Evolutionary conservation across 2,888 invertebrate species (phyloP), one percentile per base, ranked within the genome.

Genomic region (Acleris sparsana): DNA sequence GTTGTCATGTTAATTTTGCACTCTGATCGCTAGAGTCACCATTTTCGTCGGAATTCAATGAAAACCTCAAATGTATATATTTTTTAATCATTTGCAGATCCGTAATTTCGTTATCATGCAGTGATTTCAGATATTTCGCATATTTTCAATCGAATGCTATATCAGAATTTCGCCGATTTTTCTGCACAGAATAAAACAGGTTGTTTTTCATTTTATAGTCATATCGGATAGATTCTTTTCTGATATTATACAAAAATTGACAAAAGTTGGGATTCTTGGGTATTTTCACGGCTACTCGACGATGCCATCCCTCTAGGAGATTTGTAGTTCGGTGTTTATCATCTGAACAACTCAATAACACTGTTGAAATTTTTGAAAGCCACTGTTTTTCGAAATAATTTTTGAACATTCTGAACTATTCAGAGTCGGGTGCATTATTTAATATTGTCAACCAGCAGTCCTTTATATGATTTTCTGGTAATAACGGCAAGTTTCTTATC

Each of bases 121-220:
- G 13, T 39, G 39, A 39, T 39, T 39, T 39, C 39, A 39, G 13
- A 39, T 39, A 39, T 39, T 39, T 39, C 39, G 39, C 39, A 39
- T 39, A 49, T 18, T 49, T 49, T 17, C 49, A 18, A 49, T 33
- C 25, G 29, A 53, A 53, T 33, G 33, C 33, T 53, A 29, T 29
- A 29, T 53, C 33, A 53, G 25, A 53, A 29, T 53, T 53, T 53
- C 33, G 53, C 17, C 29, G 25, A 53, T 53, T 53, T 53, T 53
- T 49, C 49, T 18, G 49, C 13, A 18, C 9, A 9, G 49, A 49
- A 49, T 49, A 49, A 49, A 49, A 48, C n/a, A 48, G 48, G 18
- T 18, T 18, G 20, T 49, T 49, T 49, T 49, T 49, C 49, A 48
- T 48, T 17, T 48, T 48, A 17, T 48, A 48, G 9, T 48, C 48